Conservation (phyloP, 1,140 invertebrate species). For the Heliconius congener region DNA sequence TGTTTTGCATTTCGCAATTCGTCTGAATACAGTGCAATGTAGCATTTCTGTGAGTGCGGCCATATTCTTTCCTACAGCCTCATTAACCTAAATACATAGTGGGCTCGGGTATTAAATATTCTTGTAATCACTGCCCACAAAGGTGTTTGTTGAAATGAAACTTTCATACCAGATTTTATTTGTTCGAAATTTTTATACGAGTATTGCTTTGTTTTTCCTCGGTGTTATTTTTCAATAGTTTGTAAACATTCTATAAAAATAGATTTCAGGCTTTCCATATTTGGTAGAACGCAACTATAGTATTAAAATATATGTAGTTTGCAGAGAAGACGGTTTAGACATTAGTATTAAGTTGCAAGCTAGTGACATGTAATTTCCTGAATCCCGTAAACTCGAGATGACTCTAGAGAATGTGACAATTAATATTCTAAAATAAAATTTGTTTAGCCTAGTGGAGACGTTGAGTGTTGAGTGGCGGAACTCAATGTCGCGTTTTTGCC, state of each 20-base stretch:
- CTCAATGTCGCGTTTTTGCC: too few relatives aligned
- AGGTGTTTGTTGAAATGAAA: slow-evolving; percentile 22
- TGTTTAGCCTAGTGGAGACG: not conserved
- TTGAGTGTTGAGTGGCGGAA: too few relatives aligned
- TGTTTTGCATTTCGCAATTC: slow-evolving; percentile 35
- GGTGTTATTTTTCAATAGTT: slow-evolving; percentile 11
- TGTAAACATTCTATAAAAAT: not conserved
- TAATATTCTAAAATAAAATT: not conserved
- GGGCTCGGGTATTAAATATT: slow-evolving; percentile 31
- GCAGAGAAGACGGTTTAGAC: not conserved
- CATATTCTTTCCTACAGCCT: slow-evolving; percentile 32
- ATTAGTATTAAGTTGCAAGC: slow-evolving; percentile 2
- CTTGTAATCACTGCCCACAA: slow-evolving; percentile 30
- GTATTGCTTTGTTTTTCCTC: not conserved
- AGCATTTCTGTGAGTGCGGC: slow-evolving; percentile 20
- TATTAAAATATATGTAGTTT: too few relatives aligned
- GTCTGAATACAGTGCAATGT: slow-evolving; percentile 19
- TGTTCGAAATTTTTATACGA: not conserved
- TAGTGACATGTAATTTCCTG: slow-evolving; percentile 24
- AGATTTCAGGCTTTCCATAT: not conserved
- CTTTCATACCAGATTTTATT: slow-evolving; percentile 19
- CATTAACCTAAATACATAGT: slow-evolving; percentile 42
- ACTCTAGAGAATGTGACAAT: not conserved
- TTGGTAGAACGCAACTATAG: not conserved
- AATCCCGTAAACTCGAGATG: slow-evolving; percentile 14